Evolutionary conservation across 2,888 invertebrate genomes (phyloP), one percentile per base, ranked within the genome.

Genomic region (Odiellus spinosus): DNA sequence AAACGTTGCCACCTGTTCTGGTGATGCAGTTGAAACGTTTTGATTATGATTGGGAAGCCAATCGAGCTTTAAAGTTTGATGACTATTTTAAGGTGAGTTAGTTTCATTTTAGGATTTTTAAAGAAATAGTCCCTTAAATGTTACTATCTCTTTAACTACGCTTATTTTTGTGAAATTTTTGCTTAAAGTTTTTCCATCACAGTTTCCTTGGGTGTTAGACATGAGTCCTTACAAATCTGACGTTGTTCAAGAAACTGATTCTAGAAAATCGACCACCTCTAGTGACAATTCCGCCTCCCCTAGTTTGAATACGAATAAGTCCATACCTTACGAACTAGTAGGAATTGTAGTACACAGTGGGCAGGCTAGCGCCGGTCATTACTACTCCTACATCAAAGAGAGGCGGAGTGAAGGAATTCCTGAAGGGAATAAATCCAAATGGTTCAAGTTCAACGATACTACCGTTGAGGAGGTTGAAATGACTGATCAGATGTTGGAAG

Each of bases 341-440:
- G 72, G 71, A 4, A 64, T 71, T 40, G 65, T 71, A 17, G 71
- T 72, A 3, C 72, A 72, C 58, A 71, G 69, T 56, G 72, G 72
- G 2, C 70, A 70, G 56, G 71, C 71, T 15, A 69, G 66, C 58
- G 71, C 71, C 45, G 72, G 72, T 3, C 72, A 72, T 57, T 72
- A 72, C 58, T 72, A 71, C 53, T 69, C 71, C 15, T 71, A 67
- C 57, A 69, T 71, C 39, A 61, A 61, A 49, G 61, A 62, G 47
- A 51, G 61, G 41, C 58, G 59, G 59, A 59, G 49, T 43, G 50
- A 14, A 17, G 19, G 39, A 15, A 26, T 26, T 26, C 26, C 26
- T 26, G 26, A 26, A 26, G 26, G 12, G 8, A 26, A 67, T 51
- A 60, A 60, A 17, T 66, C 65, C 40, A 66, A 66, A 48, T 71